Evolutionary conservation across 2,113 vertebrate genomes (phyloP).

Genomic region (Tachuris rubrigastra): DNA sequence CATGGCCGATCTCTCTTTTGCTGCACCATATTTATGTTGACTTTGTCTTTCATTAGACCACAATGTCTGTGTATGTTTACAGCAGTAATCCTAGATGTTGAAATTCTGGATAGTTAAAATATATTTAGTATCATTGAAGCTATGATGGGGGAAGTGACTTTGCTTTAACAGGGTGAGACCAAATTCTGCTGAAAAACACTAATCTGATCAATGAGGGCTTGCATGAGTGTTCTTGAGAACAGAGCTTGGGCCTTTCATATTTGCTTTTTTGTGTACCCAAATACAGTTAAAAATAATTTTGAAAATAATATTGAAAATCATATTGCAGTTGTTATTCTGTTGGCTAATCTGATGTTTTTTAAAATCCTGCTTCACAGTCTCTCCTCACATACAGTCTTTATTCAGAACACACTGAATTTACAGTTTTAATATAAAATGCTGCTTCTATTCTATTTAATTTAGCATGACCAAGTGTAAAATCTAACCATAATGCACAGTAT

Average conservation of each 20-base stretch:
- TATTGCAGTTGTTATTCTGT: not conserved
- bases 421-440: not conserved
- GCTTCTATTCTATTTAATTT: not conserved
- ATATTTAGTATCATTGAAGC: not conserved
- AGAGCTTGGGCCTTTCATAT: not conserved
- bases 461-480: not conserved
- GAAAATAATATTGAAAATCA: conserved; percentile 4
- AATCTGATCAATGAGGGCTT: not conserved
- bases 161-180: rapidly evolving
- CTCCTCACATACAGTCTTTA: not conserved
- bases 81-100: not conserved
- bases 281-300: not conserved
- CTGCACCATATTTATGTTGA: not conserved
- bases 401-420: not conserved
- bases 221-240: not conserved
- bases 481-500: not conserved
- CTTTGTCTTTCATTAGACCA: not conserved
- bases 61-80: not conserved
- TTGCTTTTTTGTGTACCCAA: not conserved
- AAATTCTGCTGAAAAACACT: not conserved
- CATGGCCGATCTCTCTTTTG: not conserved
- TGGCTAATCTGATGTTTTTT: not conserved
- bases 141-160: not conserved
- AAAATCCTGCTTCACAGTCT: not conserved
- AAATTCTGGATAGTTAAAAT: not conserved